phyloP scores from a whole-genome alignment of 2,797 vertebrate genomes.

The Sciurus carolinensis region DNA sequence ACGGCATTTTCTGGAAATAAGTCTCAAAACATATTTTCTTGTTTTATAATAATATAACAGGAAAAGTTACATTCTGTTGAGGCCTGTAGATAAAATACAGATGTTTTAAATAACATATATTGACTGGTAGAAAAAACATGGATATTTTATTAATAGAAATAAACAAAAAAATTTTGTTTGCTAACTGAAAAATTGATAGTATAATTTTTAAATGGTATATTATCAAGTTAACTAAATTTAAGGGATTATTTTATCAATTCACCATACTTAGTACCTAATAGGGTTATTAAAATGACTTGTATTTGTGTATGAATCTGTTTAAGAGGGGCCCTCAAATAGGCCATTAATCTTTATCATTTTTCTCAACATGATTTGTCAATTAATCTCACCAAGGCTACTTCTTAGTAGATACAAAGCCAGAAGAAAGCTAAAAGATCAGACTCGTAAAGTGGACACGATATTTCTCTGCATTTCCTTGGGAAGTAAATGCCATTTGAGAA shows the following conservation, averaged over 20 bases:
- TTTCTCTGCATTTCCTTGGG: not conserved
- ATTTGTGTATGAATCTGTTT: constrained; percentile 2
- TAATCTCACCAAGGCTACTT: not conserved
- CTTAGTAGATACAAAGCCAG: not conserved
- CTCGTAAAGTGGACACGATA: not conserved
- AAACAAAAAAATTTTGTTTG: not conserved
- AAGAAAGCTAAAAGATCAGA: not conserved
- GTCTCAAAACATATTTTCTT: not conserved
- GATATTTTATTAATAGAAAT: not conserved
- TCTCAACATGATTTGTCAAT: not conserved
- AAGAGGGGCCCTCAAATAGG: not conserved
- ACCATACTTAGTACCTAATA: not conserved
- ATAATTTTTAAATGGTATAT: not conserved
- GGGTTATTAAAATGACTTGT: not conserved
- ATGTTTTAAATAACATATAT: constrained; percentile 26
- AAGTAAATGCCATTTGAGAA: not conserved
- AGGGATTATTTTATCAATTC: not conserved
- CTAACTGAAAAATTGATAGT: not conserved
- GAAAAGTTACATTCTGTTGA: not conserved
- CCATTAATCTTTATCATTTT: not conserved
- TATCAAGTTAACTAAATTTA: not conserved
- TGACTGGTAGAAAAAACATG: not conserved
- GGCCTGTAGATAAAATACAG: not conserved
- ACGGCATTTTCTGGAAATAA: not conserved
- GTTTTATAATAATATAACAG: not conserved